Percentiles rank a stretch among this genome's conserved stretches.
phyloP scores from a whole-genome alignment of 2,888 invertebrate genomes.

The Spicauda simplicius region DNA sequence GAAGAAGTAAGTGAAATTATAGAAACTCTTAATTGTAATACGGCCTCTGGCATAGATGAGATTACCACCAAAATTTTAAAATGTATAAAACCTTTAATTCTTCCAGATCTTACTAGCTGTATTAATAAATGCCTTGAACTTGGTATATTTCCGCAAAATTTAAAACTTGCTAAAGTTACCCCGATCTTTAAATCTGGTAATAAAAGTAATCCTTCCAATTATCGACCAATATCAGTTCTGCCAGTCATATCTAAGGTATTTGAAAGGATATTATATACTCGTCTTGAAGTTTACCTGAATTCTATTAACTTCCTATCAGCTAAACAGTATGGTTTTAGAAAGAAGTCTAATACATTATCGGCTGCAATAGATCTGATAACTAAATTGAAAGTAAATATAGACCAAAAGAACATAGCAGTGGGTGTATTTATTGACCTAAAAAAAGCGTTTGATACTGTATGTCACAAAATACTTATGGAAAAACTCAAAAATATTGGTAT shows the following conservation, averaged over 20 bases:
- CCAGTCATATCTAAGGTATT: slow-evolving; percentile 30
- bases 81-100: slow-evolving; percentile 53
- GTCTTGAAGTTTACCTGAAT: slow-evolving; percentile 6
- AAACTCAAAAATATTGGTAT: slow-evolving; percentile 26
- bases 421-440: slow-evolving; percentile 36
- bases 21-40: slow-evolving; percentile 35
- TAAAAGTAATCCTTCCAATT: slow-evolving; percentile 10
- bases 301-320: background rate
- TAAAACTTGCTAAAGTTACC: slow-evolving; percentile 39
- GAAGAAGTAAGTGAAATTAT: slow-evolving; percentile 38
- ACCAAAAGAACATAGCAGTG: slow-evolving; percentile 25
- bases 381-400: slow-evolving; percentile 24
- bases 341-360: slow-evolving; percentile 26
- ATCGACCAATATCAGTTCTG: slow-evolving; percentile 24
- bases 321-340: slow-evolving; percentile 29
- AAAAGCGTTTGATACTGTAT: slow-evolving; percentile 30
- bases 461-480: slow-evolving; percentile 26
- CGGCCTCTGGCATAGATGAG: slow-evolving; percentile 36
- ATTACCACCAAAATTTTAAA: slow-evolving; percentile 39
- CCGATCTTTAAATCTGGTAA: slow-evolving; percentile 28
- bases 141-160: slow-evolving; percentile 37
- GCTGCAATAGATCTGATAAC: slow-evolving; percentile 29
- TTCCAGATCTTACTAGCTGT: slow-evolving; percentile 8
- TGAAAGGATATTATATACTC: slow-evolving; percentile 17
- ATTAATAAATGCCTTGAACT: slow-evolving; percentile 11